Evolutionary conservation across 2,113 vertebrate genomes (phyloP).

Genomic region (Syngnathus typhle): DNA sequence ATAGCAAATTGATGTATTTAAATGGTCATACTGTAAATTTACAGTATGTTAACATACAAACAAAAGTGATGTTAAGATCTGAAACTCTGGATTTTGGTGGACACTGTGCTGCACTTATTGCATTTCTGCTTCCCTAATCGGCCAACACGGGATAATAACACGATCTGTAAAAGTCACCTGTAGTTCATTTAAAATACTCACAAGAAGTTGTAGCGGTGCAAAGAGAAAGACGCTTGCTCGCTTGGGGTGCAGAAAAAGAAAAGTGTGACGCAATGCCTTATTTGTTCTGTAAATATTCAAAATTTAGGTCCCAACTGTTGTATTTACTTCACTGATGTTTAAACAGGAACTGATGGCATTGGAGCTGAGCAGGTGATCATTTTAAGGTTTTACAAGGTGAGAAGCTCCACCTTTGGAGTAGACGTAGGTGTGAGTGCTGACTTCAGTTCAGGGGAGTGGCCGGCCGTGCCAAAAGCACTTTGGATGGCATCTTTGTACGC

Average conservation of each 20-base stretch:
- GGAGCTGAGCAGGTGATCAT: background rate
- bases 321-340: background rate
- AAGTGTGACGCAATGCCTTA: background rate
- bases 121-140: too few species aligned
- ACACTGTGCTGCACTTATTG: too few species aligned
- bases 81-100: too few species aligned
- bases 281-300: background rate
- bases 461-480: slow-evolving; percentile 2
- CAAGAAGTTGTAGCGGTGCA: too few species aligned
- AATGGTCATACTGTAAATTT: too few species aligned
- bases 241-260: background rate
- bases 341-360: background rate
- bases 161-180: too few species aligned
- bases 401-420: slow-evolving; percentile 29
- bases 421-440: background rate
- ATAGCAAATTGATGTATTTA: too few species aligned
- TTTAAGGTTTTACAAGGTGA: background rate
- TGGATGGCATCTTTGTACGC: slow-evolving; percentile 16
- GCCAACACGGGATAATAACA: too few species aligned
- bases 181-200: too few species aligned
- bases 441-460: slow-evolving; percentile 1
- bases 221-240: background rate
- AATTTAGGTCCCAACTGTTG: background rate
- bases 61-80: too few species aligned
- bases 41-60: too few species aligned